Conservation (phyloP, 2,888 invertebrate genomes). For the Cephonodes hylas region DNA sequence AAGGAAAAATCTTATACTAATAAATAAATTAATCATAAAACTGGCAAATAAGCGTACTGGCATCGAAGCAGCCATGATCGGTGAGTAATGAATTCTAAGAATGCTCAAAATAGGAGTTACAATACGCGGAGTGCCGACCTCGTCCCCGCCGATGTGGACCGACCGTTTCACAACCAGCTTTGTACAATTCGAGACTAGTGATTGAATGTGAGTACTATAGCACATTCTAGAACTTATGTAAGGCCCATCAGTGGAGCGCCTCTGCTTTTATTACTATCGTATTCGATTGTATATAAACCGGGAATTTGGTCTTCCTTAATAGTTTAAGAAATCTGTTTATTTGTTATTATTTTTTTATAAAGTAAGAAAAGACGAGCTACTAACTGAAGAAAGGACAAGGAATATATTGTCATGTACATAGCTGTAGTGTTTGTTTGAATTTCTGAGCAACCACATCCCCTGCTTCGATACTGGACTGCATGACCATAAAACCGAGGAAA, state of each 20-base stretch:
- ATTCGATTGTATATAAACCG: too few species aligned
- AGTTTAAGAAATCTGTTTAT: too few species aligned
- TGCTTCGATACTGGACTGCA: too few species aligned
- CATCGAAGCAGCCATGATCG: conserved; percentile 2
- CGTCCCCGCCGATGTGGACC: conserved; percentile 2
- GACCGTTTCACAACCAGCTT: conserved; percentile 5
- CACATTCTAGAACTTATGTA: neutral
- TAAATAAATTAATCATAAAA: conserved; percentile 10
- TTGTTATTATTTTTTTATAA: too few species aligned
- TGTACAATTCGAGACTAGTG: neutral
- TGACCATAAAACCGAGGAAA: too few species aligned
- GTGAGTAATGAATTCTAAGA: conserved; percentile 11
- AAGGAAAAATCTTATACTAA: conserved; percentile 1
- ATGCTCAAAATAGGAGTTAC: conserved; percentile 11
- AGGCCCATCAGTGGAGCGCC: neutral
- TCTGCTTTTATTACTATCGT: neutral
- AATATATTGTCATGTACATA: too few species aligned
- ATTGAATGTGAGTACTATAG: neutral
- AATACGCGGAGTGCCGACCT: conserved; percentile 7
- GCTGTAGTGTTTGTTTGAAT: too few species aligned
- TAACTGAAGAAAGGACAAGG: too few species aligned
- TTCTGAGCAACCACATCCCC: too few species aligned
- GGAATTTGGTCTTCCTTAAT: too few species aligned
- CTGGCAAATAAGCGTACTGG: conserved; percentile 4
- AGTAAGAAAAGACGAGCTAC: too few species aligned